Conservation (phyloP, 2,113 vertebrate genomes). For the Mastomys natalensis region DNA sequence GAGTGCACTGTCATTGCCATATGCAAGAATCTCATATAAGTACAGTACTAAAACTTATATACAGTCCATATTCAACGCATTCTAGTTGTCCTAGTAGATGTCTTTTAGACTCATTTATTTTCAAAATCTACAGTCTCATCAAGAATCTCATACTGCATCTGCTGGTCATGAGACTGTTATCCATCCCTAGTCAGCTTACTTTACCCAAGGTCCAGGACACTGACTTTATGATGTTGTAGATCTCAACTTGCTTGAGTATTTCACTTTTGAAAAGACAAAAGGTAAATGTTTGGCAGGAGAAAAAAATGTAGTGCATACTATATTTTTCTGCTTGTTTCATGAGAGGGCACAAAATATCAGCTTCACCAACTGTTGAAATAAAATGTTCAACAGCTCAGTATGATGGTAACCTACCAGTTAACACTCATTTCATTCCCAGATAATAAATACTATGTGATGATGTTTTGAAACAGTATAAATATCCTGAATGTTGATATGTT, state of each 20-base stretch:
- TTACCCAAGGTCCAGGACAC: background rate
- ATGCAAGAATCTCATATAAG: background rate
- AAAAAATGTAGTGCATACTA: background rate
- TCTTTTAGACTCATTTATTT: background rate
- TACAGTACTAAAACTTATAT: background rate
- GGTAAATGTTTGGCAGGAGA: background rate
- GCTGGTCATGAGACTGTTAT: background rate
- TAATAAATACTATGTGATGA: background rate
- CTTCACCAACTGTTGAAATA: background rate
- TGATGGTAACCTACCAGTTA: background rate
- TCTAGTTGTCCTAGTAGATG: background rate
- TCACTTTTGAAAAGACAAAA: background rate
- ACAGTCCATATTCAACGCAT: background rate
- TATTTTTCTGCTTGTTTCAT: background rate
- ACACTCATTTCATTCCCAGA: background rate
- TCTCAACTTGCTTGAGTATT: background rate
- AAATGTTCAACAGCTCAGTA: background rate
- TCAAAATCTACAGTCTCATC: background rate
- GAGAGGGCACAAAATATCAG: background rate
- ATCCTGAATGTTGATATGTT: background rate
- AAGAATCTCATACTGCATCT: background rate
- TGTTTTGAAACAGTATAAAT: slow-evolving; percentile 14
- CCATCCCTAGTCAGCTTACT: background rate
- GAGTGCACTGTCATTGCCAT: background rate
- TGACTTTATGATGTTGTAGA: background rate